Percentiles rank a stretch among this genome's conserved stretches.
Evolutionary conservation across 2,888 invertebrate species (phyloP).

Genomic region (Kuschelorhynchus macadamiae): DNA sequence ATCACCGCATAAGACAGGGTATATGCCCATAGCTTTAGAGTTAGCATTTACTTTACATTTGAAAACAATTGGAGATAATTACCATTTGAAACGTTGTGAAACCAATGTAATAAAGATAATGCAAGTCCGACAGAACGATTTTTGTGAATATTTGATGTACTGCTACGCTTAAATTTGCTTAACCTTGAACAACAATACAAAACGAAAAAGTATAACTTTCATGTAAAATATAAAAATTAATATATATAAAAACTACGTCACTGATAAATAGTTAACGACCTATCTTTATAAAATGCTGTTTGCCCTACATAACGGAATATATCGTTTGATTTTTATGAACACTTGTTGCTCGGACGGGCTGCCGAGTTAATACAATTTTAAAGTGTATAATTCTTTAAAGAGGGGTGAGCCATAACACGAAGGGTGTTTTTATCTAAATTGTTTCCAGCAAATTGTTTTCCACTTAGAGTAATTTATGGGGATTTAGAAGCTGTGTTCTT

Average conservation of each 20-base stretch:
- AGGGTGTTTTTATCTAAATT: constrained; percentile 45
- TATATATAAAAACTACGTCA: constrained; percentile 43
- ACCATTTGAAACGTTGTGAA: too few relatives aligned
- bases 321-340: constrained; percentile 67
- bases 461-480: constrained; percentile 35
- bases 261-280: constrained; percentile 43
- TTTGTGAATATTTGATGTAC: too few relatives aligned
- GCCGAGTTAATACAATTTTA: constrained; percentile 59
- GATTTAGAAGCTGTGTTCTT: background rate
- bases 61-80: too few relatives aligned
- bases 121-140: too few relatives aligned
- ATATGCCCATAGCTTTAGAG: too few relatives aligned
- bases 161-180: too few relatives aligned
- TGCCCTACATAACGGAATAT: constrained; percentile 53
- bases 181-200: too few relatives aligned
- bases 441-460: constrained; percentile 40
- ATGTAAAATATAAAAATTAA: too few relatives aligned
- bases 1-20: too few relatives aligned
- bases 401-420: constrained; percentile 53
- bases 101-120: too few relatives aligned
- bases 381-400: constrained; percentile 58
- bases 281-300: constrained; percentile 43
- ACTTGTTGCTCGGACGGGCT: constrained; percentile 64
- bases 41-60: too few relatives aligned
- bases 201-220: too few relatives aligned